Evolutionary conservation across 2,797 vertebrate genomes (phyloP).

Genomic region (Semotilus atromaculatus): DNA sequence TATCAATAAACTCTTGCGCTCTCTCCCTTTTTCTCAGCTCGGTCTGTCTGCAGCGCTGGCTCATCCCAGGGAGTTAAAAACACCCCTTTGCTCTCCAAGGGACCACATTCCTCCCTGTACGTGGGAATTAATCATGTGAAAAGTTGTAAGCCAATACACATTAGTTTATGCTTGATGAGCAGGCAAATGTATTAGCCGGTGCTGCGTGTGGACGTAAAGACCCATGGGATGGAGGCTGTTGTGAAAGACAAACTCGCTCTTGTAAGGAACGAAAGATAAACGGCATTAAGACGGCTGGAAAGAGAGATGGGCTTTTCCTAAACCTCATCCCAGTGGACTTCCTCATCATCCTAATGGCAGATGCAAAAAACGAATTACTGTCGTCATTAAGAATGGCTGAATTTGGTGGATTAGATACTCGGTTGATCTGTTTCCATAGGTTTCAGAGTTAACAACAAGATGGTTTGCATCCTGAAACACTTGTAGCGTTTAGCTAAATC

Average conservation of each 20-base stretch:
- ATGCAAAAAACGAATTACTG: slow-evolving; percentile 37
- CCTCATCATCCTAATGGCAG: slow-evolving; percentile 50
- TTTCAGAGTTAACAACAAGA: not conserved
- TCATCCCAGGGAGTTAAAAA: slow-evolving; percentile 54
- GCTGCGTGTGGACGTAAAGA: slow-evolving; percentile 38
- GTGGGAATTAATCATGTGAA: slow-evolving; percentile 60
- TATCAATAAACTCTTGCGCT: slow-evolving; percentile 72
- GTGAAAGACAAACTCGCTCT: slow-evolving; percentile 55
- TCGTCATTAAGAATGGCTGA: slow-evolving; percentile 8
- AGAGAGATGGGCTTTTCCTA: slow-evolving; percentile 26
- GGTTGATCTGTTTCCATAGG: not conserved
- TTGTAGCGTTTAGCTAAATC: slow-evolving; percentile 8
- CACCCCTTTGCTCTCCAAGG: slow-evolving; percentile 51
- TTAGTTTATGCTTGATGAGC: slow-evolving; percentile 56
- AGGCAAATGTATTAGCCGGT: slow-evolving; percentile 46
- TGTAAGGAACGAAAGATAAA: slow-evolving; percentile 55
- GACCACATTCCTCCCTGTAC: slow-evolving; percentile 52
- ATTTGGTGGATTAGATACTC: slow-evolving; percentile 25
- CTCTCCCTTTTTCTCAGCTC: slow-evolving; percentile 49
- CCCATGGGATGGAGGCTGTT: slow-evolving; percentile 41
- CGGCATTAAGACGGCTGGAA: slow-evolving; percentile 36
- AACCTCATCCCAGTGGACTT: slow-evolving; percentile 34
- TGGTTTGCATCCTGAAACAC: slow-evolving; percentile 3
- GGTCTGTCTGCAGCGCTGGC: slow-evolving; percentile 44
- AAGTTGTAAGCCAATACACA: slow-evolving; percentile 57